A percentile compares a stretch with the other conserved stretches of the same genome.
Conservation (phyloP, 2,888 invertebrate genomes). For the Mythimna pallens region DNA sequence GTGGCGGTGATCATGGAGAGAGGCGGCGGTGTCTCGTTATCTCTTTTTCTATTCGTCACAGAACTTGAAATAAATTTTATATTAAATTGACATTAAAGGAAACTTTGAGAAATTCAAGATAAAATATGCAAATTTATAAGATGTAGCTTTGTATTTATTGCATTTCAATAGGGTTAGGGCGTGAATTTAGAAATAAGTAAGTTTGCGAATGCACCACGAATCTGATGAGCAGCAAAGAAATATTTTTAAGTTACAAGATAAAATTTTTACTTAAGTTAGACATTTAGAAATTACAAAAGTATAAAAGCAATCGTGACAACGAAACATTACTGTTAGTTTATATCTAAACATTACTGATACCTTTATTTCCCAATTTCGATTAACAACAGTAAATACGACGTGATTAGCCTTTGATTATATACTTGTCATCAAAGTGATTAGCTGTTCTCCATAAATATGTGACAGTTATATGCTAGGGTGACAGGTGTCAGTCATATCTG, state of each 20-base stretch:
- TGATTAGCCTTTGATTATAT: no score
- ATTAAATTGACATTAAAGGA: constrained; percentile 78
- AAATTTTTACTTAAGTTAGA: not conserved
- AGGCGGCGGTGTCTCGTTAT: constrained; percentile 81
- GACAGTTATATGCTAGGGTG: not conserved
- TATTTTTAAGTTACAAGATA: not conserved
- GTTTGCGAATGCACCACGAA: constrained; percentile 14
- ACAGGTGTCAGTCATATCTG: constrained; percentile 15
- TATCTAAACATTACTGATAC: no score
- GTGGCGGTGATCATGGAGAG: constrained; percentile 82
- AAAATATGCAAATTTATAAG: constrained; percentile 70
- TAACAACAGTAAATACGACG: not conserved
- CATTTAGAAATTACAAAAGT: not conserved
- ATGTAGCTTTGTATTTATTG: constrained; percentile 65
- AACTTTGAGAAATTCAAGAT: constrained; percentile 69
- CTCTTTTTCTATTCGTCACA: constrained; percentile 83
- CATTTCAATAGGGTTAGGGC: constrained; percentile 63
- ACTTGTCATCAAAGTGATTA: not conserved
- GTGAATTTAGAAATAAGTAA: constrained; percentile 53
- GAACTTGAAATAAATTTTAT: constrained; percentile 77
- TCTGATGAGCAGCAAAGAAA: not conserved
- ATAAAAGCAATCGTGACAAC: not conserved
- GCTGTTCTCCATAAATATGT: constrained; percentile 5
- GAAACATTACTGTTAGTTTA: not conserved
- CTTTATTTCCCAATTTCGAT: not conserved